Evolutionary conservation across 2,888 invertebrate genomes (phyloP), one percentile per base, ranked within the genome.

Genomic region (Callyntrura sp.): DNA sequence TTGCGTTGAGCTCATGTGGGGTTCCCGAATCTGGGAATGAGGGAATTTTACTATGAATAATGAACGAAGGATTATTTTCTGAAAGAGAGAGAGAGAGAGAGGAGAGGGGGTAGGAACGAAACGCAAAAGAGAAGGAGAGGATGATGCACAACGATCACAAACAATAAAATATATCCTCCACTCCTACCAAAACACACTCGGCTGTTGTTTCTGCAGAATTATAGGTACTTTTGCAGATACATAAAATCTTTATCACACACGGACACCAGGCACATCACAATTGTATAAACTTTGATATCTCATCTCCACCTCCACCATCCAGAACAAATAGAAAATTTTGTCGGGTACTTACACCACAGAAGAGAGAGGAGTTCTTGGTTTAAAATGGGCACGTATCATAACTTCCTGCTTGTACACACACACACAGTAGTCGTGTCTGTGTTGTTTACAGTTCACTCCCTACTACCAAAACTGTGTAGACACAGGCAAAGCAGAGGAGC

Each of bases 41-140:
- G 78, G 65, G 86, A 79, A 86, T 65, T 86, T 79, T 20, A 68
- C 65, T 51, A 86, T 86, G 78, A 86, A 86, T 86, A 86, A 86
- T 86, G 78, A 60, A 86, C 28, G 43, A 65, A 79, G 78, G 78
- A 85, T 85, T 85, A 85, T 85, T 85, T 85, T 85, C 85, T 8
- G 62, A 62, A 48, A 14, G 25, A 43, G 14, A 55, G 76, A 55
- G 35, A 51, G 25, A 6, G n/a, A n/a, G n/a, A n/a, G n/a, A n/a
- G 70, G 17, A 68, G 17, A 8, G 45, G 20, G 35, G 45, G 65
- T 45, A 45, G 17, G 57, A n/a, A n/a, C n/a, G n/a, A n/a, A n/a
- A n/a, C n/a, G 55, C 5, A 70, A 43, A 12, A 70, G 17, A 70
- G 70, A 20, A 45, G 9, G n/a, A n/a, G 14, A 70, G 43, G 73